These are phyloP conservation scores for Perccottus glenii DNA, from an alignment of 2,113 vertebrate species.

Conservation along the genomic window DNA sequence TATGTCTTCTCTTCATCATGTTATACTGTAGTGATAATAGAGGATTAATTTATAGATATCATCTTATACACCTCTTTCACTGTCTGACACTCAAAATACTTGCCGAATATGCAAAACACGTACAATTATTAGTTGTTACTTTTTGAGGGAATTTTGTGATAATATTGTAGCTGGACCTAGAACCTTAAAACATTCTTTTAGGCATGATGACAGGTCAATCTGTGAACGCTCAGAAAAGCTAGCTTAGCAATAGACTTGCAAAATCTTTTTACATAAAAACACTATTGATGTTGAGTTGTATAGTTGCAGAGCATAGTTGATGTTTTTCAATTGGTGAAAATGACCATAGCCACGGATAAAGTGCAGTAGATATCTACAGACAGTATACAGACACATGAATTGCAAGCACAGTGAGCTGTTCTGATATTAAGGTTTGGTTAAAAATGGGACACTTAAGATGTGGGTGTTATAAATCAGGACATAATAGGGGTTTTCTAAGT, in stretches of 20 bases:
- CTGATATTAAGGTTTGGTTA: too few species aligned
- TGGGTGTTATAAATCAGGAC: too few species aligned
- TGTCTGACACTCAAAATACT: neutral
- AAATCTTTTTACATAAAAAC: neutral
- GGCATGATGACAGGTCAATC: neutral
- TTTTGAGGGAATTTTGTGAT: neutral
- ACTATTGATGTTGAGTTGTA: neutral
- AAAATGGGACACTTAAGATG: too few species aligned
- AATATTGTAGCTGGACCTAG: neutral
- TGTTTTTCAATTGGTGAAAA: too few species aligned
- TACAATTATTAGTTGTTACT: neutral
- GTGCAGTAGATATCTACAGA: too few species aligned
- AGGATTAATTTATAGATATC: neutral
- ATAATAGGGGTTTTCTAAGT: too few species aligned
- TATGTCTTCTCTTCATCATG: too few species aligned
- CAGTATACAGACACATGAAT: too few species aligned
- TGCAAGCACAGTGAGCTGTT: too few species aligned
- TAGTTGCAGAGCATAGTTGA: too few species aligned
- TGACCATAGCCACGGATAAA: too few species aligned
- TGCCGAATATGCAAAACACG: neutral
- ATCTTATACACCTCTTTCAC: neutral
- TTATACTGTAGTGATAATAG: too few species aligned
- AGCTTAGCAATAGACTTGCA: neutral
- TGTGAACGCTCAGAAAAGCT: neutral
- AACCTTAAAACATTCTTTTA: neutral